phyloP scores from a whole-genome alignment of 2,113 vertebrate genomes.

The Melanerpes aurifrons region DNA sequence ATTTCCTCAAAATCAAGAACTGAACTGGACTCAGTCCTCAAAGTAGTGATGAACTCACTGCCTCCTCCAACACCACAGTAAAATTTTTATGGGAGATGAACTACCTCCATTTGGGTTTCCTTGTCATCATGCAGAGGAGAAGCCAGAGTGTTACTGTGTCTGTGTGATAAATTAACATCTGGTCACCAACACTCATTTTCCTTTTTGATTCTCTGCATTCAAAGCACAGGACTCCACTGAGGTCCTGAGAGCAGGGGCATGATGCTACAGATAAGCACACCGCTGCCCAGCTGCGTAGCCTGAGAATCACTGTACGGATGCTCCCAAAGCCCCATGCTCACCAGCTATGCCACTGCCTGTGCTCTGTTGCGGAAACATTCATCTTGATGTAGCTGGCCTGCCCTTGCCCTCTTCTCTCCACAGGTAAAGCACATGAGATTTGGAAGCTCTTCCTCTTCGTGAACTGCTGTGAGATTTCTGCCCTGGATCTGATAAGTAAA shows the following conservation, averaged over 20 bases:
- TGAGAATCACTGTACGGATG: not conserved
- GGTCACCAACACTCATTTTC: not conserved
- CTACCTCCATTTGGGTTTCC: not conserved
- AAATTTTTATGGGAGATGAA: not conserved
- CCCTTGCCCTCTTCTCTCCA: not conserved
- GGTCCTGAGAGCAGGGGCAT: not conserved
- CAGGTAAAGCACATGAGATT: not conserved
- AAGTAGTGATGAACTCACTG: not conserved
- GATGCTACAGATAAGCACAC: not conserved
- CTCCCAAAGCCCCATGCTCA: rapidly evolving
- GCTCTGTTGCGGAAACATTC: not conserved
- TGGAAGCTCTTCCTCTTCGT: not conserved
- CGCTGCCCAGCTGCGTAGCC: not conserved
- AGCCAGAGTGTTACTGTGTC: not conserved
- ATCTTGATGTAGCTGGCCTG: not conserved
- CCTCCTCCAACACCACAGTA: not conserved
- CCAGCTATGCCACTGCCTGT: not conserved
- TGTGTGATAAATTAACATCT: not conserved
- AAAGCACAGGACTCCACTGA: not conserved
- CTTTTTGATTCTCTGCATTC: not conserved
- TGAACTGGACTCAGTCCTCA: not conserved
- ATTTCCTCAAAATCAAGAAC: not conserved
- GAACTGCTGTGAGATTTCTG: not conserved
- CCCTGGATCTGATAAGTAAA: not conserved
- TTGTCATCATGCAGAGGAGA: not conserved